Conservation (phyloP, 2,888 invertebrate species). For the Cephus pygmeus region DNA sequence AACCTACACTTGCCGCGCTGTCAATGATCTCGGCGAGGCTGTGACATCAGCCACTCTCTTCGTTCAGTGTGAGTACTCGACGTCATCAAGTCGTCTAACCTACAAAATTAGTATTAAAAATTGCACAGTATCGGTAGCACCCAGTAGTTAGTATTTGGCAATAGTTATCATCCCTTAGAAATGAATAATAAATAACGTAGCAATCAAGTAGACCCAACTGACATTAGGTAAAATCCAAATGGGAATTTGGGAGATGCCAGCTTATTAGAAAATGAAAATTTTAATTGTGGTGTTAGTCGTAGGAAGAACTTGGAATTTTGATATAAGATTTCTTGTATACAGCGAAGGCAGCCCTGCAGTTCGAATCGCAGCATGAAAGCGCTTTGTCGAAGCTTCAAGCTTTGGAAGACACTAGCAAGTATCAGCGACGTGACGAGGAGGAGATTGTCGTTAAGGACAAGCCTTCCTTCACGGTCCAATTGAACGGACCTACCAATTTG, state of each 20-base stretch:
- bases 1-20: constrained; percentile 93
- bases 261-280: background rate
- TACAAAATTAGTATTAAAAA: background rate
- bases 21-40: constrained; percentile 93
- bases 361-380: constrained; percentile 90
- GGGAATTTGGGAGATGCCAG: background rate
- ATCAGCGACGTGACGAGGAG: constrained; percentile 84
- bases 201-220: background rate
- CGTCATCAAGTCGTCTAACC: background rate
- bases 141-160: background rate
- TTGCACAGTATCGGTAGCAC: background rate
- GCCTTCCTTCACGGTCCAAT: constrained; percentile 85
- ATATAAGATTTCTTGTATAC: constrained; percentile 44
- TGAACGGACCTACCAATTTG: constrained; percentile 87
- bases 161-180: background rate
- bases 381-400: constrained; percentile 88
- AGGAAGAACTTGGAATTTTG: background rate
- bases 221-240: background rate
- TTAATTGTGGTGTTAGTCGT: background rate
- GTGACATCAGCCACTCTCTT: constrained; percentile 92
- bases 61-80: constrained; percentile 79
- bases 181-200: background rate
- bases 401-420: constrained; percentile 84
- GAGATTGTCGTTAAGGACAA: constrained; percentile 84
- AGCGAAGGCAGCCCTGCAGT: constrained; percentile 88